Evolutionary conservation across 2,113 vertebrate species (phyloP).

Genomic region (Pachyramphus minor): DNA sequence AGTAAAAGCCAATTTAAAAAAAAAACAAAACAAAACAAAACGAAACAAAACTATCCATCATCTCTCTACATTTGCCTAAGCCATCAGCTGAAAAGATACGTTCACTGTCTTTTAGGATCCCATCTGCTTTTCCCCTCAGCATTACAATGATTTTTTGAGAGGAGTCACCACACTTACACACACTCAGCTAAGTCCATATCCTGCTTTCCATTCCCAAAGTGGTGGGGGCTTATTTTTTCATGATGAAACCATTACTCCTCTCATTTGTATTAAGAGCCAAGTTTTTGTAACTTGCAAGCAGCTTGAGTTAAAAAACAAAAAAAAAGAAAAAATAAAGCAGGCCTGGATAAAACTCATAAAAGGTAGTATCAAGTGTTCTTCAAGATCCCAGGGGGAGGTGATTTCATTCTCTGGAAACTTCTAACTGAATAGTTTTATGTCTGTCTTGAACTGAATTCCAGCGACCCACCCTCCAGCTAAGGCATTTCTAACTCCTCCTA

Average conservation of each 20-base stretch:
- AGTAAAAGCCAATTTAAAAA: not conserved
- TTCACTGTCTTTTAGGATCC: not conserved
- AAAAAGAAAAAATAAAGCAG: not conserved
- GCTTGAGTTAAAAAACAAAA: not conserved
- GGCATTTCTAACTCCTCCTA: not conserved
- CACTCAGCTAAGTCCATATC: not conserved
- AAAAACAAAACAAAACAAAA: too few species aligned
- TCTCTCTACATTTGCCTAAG: not conserved
- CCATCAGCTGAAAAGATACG: not conserved
- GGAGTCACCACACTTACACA: not conserved
- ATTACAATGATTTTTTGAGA: not conserved
- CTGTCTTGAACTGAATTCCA: not conserved
- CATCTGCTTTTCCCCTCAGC: not conserved
- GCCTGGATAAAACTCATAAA: not conserved
- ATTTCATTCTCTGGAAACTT: not conserved
- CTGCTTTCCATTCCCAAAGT: not conserved
- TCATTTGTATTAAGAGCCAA: not conserved
- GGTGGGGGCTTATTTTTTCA: not conserved
- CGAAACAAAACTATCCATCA: not conserved
- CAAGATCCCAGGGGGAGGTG: not conserved
- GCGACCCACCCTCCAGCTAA: not conserved
- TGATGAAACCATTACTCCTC: not conserved
- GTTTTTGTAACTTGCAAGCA: not conserved
- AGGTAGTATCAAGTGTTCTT: not conserved
- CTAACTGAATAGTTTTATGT: not conserved